Base-by-base conservation (phyloP, 2,888 invertebrate genomes). In the Polietes domitor region DNA sequence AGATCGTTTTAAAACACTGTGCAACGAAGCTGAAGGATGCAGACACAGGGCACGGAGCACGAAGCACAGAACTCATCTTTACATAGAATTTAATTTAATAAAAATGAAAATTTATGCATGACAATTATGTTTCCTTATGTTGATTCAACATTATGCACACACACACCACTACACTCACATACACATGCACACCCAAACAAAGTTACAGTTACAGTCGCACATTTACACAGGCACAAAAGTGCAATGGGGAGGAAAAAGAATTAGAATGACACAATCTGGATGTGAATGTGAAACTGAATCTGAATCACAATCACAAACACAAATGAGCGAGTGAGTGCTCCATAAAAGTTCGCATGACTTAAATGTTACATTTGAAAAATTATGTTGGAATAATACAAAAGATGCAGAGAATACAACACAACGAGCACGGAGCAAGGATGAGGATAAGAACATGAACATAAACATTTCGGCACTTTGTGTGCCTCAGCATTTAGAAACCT, bases 81-180 rank as follows among this genome's bases (percentile, higher is more conserved):
- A 65, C 82, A 71, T 71, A 77, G 75, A 80, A 77, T 83, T 77
- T 80, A 75, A 80, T 80, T 80, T 80, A 77, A 83, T 77, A 77
- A 77, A 83, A 75, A 77, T 78, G 50, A 75, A 78, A 80, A 77
- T 80, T 83, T 80, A 83, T 80, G 63, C 65, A 41, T 50, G 71
- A 78, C 55, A 75, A 80, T 76, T 80, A 75, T 65, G 71, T 53
- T 68, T 55, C 72, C 55, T 32, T 21, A n/a, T 43, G n/a, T 71
- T 26, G 19, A 37, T 41, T 72, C n/a, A 79, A 41, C n/a, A 32
- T 12, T 77, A 73, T 43, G 10, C 19, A 24, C 63, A 65, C 10
- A 41, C 19, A 9, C 37, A 41, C 41, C 2, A 19, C 24, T n/a
- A 26, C 58, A n/a, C 28, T n/a, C 37, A 37, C 37, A 37, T 1